Conservation (phyloP, 2,888 invertebrate genomes). For the Frankliniella intonsa region DNA sequence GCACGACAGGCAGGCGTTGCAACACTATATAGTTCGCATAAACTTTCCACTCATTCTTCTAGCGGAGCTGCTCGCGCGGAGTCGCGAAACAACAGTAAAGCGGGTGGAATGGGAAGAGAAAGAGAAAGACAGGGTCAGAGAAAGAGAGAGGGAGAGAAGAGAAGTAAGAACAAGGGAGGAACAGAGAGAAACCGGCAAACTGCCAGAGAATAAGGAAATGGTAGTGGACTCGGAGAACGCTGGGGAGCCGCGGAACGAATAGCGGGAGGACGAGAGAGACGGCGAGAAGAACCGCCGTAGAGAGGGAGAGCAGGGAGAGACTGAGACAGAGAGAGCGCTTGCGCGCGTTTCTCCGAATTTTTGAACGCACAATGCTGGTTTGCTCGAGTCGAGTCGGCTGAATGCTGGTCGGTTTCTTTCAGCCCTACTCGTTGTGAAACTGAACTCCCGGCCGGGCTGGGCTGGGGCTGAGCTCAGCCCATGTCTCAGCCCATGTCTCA, state of each 20-base stretch:
- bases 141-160: not conserved
- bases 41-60: not conserved
- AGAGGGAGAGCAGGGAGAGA: too few relatives aligned
- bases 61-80: not conserved
- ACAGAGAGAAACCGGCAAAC: not conserved
- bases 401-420: not conserved
- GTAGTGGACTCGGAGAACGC: not conserved
- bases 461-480: not conserved
- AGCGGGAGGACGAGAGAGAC: too few relatives aligned
- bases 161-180: not conserved
- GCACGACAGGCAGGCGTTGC: too few relatives aligned
- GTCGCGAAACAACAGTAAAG: not conserved
- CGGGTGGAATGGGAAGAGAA: too few relatives aligned
- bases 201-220: not conserved
- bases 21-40: not conserved
- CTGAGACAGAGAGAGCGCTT: not conserved
- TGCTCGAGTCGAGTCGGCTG: too few relatives aligned
- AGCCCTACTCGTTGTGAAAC: too few relatives aligned
- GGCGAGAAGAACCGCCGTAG: too few relatives aligned
- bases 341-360: not conserved
- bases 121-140: not conserved
- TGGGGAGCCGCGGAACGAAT: too few relatives aligned
- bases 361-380: not conserved
- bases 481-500: too few relatives aligned
- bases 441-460: not conserved